These are phyloP conservation scores for Ianthella basta DNA, from an alignment of 37 sponge, comb jelly and placozoan genomes.

Conservation along the genomic window DNA sequence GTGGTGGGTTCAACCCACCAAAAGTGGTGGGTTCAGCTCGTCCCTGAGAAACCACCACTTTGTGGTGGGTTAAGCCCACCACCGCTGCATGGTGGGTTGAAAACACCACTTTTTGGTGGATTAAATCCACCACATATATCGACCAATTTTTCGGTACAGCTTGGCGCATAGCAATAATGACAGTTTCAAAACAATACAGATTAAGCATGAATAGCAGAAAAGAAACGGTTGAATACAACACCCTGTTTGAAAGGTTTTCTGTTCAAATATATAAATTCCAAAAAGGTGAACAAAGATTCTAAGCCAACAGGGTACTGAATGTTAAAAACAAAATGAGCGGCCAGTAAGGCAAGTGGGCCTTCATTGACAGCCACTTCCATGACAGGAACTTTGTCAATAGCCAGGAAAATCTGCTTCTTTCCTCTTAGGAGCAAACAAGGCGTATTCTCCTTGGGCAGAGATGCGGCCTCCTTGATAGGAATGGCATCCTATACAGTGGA, in stretches of 20 bases:
- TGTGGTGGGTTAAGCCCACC: too few relatives aligned
- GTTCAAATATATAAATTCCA: neutral
- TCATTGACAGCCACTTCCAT: neutral
- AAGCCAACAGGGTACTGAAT: neutral
- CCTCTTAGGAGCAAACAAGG: neutral
- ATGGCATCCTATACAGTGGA: neutral
- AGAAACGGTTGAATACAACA: too few relatives aligned
- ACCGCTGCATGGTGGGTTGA: too few relatives aligned
- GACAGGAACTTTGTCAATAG: neutral
- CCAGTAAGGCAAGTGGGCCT: neutral
- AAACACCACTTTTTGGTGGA: too few relatives aligned
- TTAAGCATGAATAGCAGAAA: too few relatives aligned
- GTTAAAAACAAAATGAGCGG: neutral
- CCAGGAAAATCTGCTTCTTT: neutral
- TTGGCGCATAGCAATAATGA: too few relatives aligned
- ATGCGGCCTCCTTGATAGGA: neutral
- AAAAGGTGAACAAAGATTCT: neutral
- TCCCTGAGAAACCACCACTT: too few relatives aligned
- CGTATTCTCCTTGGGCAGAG: neutral
- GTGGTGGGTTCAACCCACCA: too few relatives aligned
- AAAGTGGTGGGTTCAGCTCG: too few relatives aligned
- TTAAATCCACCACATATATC: too few relatives aligned
- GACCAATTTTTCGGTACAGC: too few relatives aligned
- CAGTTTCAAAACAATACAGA: too few relatives aligned
- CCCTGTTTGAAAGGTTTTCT: neutral